Evolutionary conservation across 2,113 vertebrate species (phyloP), one percentile per base, ranked within the genome.

Genomic region (Procapra przewalskii): DNA sequence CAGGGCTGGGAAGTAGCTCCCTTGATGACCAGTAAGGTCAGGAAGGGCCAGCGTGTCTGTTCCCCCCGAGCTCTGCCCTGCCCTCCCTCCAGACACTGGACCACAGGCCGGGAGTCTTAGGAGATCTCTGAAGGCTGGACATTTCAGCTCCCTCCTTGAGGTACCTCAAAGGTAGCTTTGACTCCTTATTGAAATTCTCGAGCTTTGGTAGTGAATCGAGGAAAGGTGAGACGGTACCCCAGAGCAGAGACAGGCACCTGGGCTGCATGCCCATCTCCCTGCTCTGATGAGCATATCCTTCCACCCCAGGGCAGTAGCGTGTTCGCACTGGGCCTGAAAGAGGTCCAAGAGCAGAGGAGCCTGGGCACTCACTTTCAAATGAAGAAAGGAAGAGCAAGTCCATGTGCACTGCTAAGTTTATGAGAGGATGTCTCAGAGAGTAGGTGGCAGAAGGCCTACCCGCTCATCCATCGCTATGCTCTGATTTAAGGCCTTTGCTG

Each of bases 381-480:
- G 31, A 52, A 81, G 79, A 31, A 12, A 27, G 7, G 29, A 55
- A 90, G 75, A 91, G 5, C 31, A 48, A 27, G 36, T 15, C 45
- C 16, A 1, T 14, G 0, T 3, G n/a, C 55, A 8, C 92, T 36
- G 55, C 90, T 60, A 60, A n/a, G 43, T 23, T 52, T 27, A 16
- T 33, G 29, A 31, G 0, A 48, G 50, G 23, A 80, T 67, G 7
- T 81, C 75, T 88, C 45, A 21, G 90, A 43, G n/a, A 52, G 8
- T 1, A 5, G 19, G 7, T 60, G 6, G 7, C n/a, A 11, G 36
- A 21, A 31, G 29, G 33, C 29, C 79, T 59, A 8, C 11, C 12
- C 5, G 15, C 67, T 17, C 0, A 60, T 12, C 25, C 55, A 3
- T 31, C 33, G 0, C 7, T 6, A 9, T 2, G 11, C 84, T 87